phyloP scores from a whole-genome alignment of 2,888 invertebrate species.

The Deroplatys truncata region DNA sequence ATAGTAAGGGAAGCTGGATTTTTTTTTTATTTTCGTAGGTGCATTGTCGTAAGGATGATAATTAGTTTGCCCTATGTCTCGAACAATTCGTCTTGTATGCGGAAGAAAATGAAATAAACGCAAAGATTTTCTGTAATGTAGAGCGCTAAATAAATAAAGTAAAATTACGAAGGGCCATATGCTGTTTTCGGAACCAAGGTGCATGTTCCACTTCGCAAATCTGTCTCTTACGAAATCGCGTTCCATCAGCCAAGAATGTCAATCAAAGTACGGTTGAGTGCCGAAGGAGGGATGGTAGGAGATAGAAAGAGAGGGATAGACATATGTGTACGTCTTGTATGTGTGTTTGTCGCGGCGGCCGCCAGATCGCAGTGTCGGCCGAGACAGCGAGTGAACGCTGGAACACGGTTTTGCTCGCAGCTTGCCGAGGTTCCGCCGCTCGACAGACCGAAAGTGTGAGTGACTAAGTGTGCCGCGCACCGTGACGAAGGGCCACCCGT shows the following conservation, averaged over 20 bases:
- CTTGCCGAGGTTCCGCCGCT: neutral
- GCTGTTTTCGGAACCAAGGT: neutral
- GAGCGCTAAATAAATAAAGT: no score
- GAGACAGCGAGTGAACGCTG: neutral
- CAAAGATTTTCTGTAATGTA: no score
- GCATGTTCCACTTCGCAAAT: neutral
- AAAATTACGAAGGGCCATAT: no score
- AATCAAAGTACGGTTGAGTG: neutral
- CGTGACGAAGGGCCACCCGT: neutral
- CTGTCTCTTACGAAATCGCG: neutral
- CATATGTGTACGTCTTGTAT: neutral
- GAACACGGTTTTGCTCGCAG: neutral
- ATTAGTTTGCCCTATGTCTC: no score
- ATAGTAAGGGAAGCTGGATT: no score
- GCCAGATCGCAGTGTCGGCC: slow-evolving; percentile 3
- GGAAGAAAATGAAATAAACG: no score
- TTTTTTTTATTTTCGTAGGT: no score
- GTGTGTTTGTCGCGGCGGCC: slow-evolving; percentile 1
- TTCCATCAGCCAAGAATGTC: neutral
- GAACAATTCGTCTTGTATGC: no score
- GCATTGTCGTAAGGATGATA: no score
- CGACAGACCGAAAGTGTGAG: neutral
- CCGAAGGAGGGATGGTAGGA: neutral
- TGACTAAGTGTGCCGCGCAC: neutral
- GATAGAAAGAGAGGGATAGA: neutral